A percentile compares a stretch with the other conserved stretches of the same genome.
phyloP scores from a whole-genome alignment of 2,797 vertebrate genomes.

The Pipistrellus nathusii region DNA sequence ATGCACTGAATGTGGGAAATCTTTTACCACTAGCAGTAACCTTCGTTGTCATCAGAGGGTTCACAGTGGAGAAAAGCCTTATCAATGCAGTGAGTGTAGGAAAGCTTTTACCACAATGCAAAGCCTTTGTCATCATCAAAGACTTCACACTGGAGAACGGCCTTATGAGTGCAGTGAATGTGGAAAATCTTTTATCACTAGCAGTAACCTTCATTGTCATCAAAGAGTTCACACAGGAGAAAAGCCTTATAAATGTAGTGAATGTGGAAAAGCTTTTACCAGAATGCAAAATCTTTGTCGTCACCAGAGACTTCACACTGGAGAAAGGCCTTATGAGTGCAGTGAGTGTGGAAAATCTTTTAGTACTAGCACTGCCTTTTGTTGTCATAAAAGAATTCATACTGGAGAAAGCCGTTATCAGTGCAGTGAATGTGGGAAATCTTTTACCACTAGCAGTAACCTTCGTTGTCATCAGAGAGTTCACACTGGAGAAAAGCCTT shows the following conservation, averaged over 20 bases:
- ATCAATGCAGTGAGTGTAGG: background rate
- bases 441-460: background rate
- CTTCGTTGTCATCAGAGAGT: background rate
- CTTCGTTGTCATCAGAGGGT: too few species aligned
- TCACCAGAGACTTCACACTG: background rate
- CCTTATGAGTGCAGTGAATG: conserved; percentile 10
- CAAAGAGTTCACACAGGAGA: conserved; percentile 71
- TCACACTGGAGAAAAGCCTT: conserved; percentile 5
- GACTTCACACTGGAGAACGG: conserved; percentile 67
- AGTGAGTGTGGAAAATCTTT: too few species aligned
- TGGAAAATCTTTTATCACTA: conserved; percentile 19
- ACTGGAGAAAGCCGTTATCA: too few species aligned
- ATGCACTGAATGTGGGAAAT: background rate
- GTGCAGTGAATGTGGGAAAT: background rate
- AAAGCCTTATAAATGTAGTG: conserved; percentile 62
- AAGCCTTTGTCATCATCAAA: conserved; percentile 86
- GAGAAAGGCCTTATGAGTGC: background rate
- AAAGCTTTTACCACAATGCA: conserved; percentile 87
- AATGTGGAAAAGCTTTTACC: conserved; percentile 60
- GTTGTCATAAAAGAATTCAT: too few species aligned
- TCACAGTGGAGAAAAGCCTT: too few species aligned
- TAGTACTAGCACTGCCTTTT: too few species aligned
- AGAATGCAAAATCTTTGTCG: background rate
- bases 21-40: too few species aligned
- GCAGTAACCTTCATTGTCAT: background rate